Evolutionary conservation across 1,140 invertebrate genomes (phyloP), one percentile per base, ranked within the genome.

Genomic region (Aphelinus certus): DNA sequence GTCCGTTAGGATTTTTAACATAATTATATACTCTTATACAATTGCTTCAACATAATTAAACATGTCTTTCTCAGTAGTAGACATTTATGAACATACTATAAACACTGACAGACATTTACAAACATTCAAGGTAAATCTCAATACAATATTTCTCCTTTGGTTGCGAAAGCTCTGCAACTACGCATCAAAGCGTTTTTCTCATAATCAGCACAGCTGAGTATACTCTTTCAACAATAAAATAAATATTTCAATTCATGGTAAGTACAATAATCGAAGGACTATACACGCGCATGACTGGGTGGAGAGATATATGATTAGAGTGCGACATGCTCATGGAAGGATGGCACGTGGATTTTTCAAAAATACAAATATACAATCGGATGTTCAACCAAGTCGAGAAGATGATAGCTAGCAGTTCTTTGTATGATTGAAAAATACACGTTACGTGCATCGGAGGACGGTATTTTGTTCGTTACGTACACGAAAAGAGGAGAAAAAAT

Each of bases 11-110:
- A 26, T 26, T 26, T 26, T 63, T 9, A 63, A 63, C 46, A 63
- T 48, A 63, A 63, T 46, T 63, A 63, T 46, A 63, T 45, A 70
- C 46, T 53, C 5, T 57, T 70, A 10, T 61, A 51, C 51, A 69
- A 69, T 7, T 42, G 43, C 4, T 45, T 9, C 6, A n/a, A 43
- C 7, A 45, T 68, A 69, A 60, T 60, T 2, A 26, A 60, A 60
- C 26, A 49, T 43, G 45, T 60, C n/a, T 67, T 45, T 71, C 51
- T 6, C 26, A 45, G 45, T 58, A 62, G 62, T 56, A 74, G 56
- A 68, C 65, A 68, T 56, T 68, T 68, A 74, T 63, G 62, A 74
- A 62, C 65, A 74, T 68, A 74, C 72, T 74, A 74, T 74, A 74
- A 74, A 74, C 72, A 67, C 26, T 68, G 67, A 74, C 64, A 62